Base-by-base conservation (phyloP, 2,888 invertebrate genomes). In the Eristalis pertinax region DNA sequence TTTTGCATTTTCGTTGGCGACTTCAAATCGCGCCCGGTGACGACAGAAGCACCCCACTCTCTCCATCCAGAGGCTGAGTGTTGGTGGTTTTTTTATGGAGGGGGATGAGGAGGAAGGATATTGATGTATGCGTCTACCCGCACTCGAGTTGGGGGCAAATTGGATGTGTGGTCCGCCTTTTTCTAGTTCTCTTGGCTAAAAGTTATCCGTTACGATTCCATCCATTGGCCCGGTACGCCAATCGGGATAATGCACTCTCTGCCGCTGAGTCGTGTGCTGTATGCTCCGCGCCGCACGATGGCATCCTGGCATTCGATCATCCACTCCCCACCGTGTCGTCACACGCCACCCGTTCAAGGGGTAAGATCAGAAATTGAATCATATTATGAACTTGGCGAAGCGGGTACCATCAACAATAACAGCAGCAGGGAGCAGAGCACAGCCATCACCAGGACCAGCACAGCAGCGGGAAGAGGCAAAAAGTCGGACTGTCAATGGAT, bases 381-480 rank as follows among this genome's bases (percentile, higher is more conserved):
- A 84, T 87, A 87, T 87, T 78, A 87, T 87, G 87, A 87, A 87
- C 75, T 87, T 87, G 79, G 72, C 78, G 82, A 80, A 84, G 76
- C 76, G 84, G 70, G 79, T 77, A 87, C 74, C 84, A 86, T 86
- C 86, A 87, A 76, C 87, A 87, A 87, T 73, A 87, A 87, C 76
- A 50, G 15, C 29, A n/a, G 43, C n/a, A 5, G 43, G 19, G 13
- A 19, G 69, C 41, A 72, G 62, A 50, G 56, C 60, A 73, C 63
- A 72, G 68, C n/a, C 10, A 10, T 15, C 43, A 73, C 35, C 35
- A 50, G n/a, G n/a, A n/a, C n/a, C n/a, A n/a, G 26, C 26, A 8
- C 50, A 50, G 19, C 43, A 5, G 15, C 41, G 13, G n/a, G 43
- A 4, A n/a, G 43, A 50, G 43, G 43, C 43, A 50, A 50, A 50